Base-by-base conservation (phyloP, 2,888 invertebrate genomes). In the Conchocele bisecta region DNA sequence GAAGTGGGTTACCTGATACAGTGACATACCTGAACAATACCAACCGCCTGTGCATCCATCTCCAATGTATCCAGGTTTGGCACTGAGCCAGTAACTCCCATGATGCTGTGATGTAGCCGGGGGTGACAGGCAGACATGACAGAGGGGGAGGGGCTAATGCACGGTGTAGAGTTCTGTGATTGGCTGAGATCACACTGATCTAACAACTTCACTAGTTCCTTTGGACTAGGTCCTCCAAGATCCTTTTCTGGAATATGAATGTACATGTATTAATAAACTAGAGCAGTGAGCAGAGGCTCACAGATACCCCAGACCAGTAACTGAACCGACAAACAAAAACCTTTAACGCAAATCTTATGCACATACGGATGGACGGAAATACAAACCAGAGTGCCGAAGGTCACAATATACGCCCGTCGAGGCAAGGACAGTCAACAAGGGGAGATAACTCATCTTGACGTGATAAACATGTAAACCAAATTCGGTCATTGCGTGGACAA, bases 101-200 rank as follows among this genome's bases (percentile, higher is more conserved):
- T 37, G 28, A 53, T 35, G 29, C 41, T 54, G 17, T 20, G 26
- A 29, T 35, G 17, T 24, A 59, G 37, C 11, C 51, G 17, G 15
- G 42, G 51, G 1, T 57, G 39, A 46, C 37, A 57, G 20, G 67
- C 68, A 22, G 65, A 48, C 53, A 79, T 65, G n/a, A 87, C 69
- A 15, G 87, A 88, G 9, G 94, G 94, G 70, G 94, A 94, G 13
- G 94, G 95, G 64, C 95, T 96, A 81, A 95, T 93, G 83, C 95
- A 96, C 74, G 96, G 97, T 0, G 95, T 95, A 3, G 95, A 95
- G 84, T 94, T 94, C 68, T 94, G 93, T 69, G 95, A 95, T 90
- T 95, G 95, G 88, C 95, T 96, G 77, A 98, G 93, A 91, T 98
- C 98, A 92, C 98, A 98, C 83, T 97, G 97, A 83, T 98, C 97